These are phyloP conservation scores for Tapirus terrestris DNA, from an alignment of 2,113 vertebrate genomes.

Conservation along the genomic window DNA sequence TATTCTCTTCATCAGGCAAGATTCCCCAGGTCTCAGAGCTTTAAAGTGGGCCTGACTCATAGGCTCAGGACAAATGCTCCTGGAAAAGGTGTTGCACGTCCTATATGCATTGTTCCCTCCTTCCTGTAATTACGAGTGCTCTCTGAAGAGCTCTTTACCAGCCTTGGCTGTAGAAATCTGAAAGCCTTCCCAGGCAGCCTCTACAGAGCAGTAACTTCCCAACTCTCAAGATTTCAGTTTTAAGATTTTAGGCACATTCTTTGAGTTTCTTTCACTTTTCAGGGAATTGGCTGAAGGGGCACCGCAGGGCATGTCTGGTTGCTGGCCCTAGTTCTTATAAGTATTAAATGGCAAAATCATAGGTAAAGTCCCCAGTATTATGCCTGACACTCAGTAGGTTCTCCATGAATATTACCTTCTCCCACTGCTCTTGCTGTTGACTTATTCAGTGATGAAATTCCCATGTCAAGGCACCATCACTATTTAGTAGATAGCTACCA, in stretches of 20 bases:
- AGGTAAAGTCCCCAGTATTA: neutral
- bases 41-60: slow-evolving; percentile 52
- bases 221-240: slow-evolving; percentile 68
- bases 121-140: slow-evolving; percentile 73
- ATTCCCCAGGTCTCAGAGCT: slow-evolving; percentile 55
- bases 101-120: slow-evolving; percentile 50
- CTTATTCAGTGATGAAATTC: neutral
- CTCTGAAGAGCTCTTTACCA: slow-evolving; percentile 75
- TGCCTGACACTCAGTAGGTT: neutral
- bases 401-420: neutral
- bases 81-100: slow-evolving; percentile 53
- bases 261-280: slow-evolving; percentile 51
- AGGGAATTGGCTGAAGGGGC: neutral
- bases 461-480: neutral
- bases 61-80: slow-evolving; percentile 66
- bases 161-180: slow-evolving; percentile 64
- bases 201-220: slow-evolving; percentile 60
- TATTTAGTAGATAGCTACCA: neutral
- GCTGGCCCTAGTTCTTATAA: neutral
- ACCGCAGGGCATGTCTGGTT: neutral
- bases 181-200: slow-evolving; percentile 74
- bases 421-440: neutral
- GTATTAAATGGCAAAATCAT: neutral
- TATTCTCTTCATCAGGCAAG: slow-evolving; percentile 22
- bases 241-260: slow-evolving; percentile 68